Evolutionary conservation across 2,888 invertebrate genomes (phyloP), one percentile per base, ranked within the genome.

Genomic region (Hemicrepidius hirtus): DNA sequence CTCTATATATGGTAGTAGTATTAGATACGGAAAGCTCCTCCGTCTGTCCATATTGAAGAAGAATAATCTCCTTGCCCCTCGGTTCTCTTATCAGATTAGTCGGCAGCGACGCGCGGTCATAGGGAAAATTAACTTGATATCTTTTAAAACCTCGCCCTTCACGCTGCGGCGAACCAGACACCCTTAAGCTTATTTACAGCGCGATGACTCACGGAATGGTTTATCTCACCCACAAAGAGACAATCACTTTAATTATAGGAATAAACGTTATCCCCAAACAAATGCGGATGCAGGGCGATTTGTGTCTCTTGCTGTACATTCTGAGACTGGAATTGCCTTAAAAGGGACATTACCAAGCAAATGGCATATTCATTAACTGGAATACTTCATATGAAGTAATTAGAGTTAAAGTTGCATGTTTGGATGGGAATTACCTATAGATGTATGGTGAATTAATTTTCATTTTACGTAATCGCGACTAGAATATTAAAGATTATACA

Each of bases 111-210:
- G 79, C 79, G 79, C 82, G 79, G 81, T 81, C 80, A 81, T 76
- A 79, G 75, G 80, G 82, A 83, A 82, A 83, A 83, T 83, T 82
- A 82, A 83, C 82, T 83, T 80, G 79, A 79, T 82, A 82, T 82
- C 81, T 82, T 79, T 80, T 78, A 79, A 81, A 80, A 74, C 69
- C 79, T 72, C 77, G 75, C 77, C 78, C 77, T 79, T 78, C 68
- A 73, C 77, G 72, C 72, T 77, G 75, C 75, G 76, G 78, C 68
- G 71, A 76, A 66, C 73, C 63, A 71, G 77, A 75, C 78, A 70
- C 75, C 79, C 77, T 73, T 75, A 73, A 79, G 78, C 78, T 77
- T 78, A 80, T 79, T 79, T 76, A 71, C 71, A 74, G 64, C 68
- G 46, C 69, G 72, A 74, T 75, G 75, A 75, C 68, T 76, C 73